phyloP scores from a whole-genome alignment of 2,888 invertebrate genomes.

The Thymelicus acteon region DNA sequence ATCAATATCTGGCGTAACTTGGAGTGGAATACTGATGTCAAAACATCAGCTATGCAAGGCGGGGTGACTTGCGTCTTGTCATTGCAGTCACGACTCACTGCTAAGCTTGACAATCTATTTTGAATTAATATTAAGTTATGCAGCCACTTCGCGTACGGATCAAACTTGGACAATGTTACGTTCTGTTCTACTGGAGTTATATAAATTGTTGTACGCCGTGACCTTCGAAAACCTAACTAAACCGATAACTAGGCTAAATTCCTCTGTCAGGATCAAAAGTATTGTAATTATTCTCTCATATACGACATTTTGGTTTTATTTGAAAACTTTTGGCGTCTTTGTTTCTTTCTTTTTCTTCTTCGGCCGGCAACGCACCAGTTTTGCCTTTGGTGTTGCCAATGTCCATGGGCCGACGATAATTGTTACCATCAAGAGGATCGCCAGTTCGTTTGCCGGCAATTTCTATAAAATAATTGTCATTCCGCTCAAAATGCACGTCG shows the following conservation, averaged over 20 bases:
- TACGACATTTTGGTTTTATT: too few species aligned
- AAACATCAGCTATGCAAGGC: conserved; percentile 49
- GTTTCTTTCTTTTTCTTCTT: too few species aligned
- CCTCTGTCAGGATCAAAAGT: background rate
- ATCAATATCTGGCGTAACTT: conserved; percentile 57
- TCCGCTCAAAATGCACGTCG: too few species aligned
- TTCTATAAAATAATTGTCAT: too few species aligned
- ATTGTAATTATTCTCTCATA: too few species aligned
- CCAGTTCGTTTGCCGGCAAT: too few species aligned
- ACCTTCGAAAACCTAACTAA: too few species aligned
- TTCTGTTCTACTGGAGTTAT: conserved; percentile 4
- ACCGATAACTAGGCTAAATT: background rate
- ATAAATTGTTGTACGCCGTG: too few species aligned
- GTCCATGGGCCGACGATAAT: background rate
- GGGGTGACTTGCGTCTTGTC: conserved; percentile 37
- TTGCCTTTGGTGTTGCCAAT: too few species aligned
- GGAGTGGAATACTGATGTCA: conserved; percentile 60
- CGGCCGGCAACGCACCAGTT: too few species aligned
- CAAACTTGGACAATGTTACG: conserved; percentile 18
- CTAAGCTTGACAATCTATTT: conserved; percentile 43
- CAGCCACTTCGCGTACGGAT: conserved; percentile 33
- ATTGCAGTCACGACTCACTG: conserved; percentile 41
- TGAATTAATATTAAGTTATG: conserved; percentile 41
- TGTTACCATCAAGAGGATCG: background rate
- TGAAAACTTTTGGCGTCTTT: too few species aligned